These are phyloP conservation scores for Remorina albescens DNA, from an alignment of 2,797 vertebrate species.

Conservation along the genomic window DNA sequence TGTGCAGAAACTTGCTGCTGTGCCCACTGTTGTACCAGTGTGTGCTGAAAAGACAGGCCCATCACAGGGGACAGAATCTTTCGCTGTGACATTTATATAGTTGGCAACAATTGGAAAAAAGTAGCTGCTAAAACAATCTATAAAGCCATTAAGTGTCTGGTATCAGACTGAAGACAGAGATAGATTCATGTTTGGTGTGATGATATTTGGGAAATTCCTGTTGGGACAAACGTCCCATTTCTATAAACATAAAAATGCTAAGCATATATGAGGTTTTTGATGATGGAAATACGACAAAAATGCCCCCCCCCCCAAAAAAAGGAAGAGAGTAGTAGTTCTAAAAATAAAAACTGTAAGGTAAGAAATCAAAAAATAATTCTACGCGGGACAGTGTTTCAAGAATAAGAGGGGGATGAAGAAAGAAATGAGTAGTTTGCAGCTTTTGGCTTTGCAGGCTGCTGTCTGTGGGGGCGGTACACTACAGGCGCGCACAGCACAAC, in stretches of 20 bases:
- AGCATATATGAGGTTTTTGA: too few relatives aligned
- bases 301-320: neutral
- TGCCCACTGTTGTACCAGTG: constrained; percentile 1
- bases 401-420: too few relatives aligned
- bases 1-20: constrained; percentile 39
- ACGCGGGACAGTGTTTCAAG: too few relatives aligned
- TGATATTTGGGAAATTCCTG: neutral
- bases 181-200: too few relatives aligned
- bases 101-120: neutral
- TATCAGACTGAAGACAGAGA: too few relatives aligned
- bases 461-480: constrained; percentile 74
- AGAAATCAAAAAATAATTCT: neutral
- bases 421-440: neutral
- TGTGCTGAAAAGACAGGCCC: neutral
- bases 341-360: neutral
- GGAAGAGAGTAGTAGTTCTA: neutral
- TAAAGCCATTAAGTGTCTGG: neutral
- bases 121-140: neutral
- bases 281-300: too few relatives aligned
- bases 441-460: constrained; percentile 28
- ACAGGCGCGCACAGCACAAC: constrained; percentile 69
- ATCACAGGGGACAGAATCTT: too few relatives aligned
- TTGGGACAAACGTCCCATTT: neutral
- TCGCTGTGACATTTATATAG: neutral
- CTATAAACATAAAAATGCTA: too few relatives aligned